Percentiles rank a stretch among this genome's conserved stretches.
These are phyloP conservation scores for Danaus chrysippus DNA, from an alignment of 2,888 invertebrate species.

Conservation along the genomic window DNA sequence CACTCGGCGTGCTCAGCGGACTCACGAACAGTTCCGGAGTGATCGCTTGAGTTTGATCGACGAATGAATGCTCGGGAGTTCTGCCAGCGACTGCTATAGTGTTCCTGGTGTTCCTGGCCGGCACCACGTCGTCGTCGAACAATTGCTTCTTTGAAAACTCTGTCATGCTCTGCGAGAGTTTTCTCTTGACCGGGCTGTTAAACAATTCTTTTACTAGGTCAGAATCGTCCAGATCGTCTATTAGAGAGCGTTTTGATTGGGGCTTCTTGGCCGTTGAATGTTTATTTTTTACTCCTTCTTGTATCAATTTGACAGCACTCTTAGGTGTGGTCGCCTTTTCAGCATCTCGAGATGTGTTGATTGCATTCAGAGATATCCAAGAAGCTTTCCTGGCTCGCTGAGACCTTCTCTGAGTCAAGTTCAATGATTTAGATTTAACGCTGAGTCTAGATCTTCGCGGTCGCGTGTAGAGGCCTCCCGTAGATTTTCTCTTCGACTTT, in stretches of 20 bases:
- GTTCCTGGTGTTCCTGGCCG: constrained; percentile 39
- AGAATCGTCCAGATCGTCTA: constrained; percentile 64
- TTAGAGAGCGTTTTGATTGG: constrained; percentile 66
- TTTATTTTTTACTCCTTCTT: constrained; percentile 65
- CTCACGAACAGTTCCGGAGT: constrained; percentile 61
- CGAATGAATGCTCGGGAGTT: constrained; percentile 41
- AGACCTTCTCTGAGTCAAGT: constrained; percentile 28
- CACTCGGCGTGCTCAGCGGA: constrained; percentile 49
- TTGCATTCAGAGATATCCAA: constrained; percentile 36
- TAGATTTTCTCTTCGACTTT: constrained; percentile 45
- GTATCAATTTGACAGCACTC: constrained; percentile 53
- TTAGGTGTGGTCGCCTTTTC: constrained; percentile 59
- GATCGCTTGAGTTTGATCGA: constrained; percentile 41
- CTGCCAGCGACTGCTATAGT: constrained; percentile 40
- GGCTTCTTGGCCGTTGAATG: constrained; percentile 73
- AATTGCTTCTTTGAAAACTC: constrained; percentile 56
- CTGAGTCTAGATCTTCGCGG: constrained; percentile 34
- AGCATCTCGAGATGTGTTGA: constrained; percentile 37
- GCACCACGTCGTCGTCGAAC: constrained; percentile 43
- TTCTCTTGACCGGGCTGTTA: constrained; percentile 70
- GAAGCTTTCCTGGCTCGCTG: constrained; percentile 32
- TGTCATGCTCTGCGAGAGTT: constrained; percentile 71
- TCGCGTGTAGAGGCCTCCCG: constrained; percentile 39
- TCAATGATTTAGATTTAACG: constrained; percentile 41
- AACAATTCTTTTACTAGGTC: constrained; percentile 68